Evolutionary conservation across 2,113 vertebrate species (phyloP).

Genomic region (Heterochromis multidens): DNA sequence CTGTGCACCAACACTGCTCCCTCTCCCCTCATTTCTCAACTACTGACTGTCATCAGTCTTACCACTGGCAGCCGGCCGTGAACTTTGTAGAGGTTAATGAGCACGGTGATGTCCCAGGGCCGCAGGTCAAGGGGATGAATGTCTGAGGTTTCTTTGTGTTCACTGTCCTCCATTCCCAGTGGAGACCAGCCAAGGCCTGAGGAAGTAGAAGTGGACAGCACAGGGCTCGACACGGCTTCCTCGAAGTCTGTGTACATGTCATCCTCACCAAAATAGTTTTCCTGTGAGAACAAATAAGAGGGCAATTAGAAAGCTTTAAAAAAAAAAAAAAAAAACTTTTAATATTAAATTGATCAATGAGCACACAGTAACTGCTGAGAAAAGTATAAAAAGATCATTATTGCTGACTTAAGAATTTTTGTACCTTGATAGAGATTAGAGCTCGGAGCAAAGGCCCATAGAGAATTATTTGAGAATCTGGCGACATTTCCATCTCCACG

Average conservation of each 20-base stretch:
- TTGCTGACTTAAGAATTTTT: neutral
- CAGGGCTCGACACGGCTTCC: conserved; percentile 88
- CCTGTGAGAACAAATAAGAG: conserved; percentile 69
- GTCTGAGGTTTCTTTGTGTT: conserved; percentile 74
- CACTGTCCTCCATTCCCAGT: conserved; percentile 83
- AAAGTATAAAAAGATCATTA: neutral
- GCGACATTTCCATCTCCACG: conserved; percentile 93
- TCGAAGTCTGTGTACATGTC: conserved; percentile 99
- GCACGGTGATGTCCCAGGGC: conserved; percentile 97
- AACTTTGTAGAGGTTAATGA: conserved; percentile 94
- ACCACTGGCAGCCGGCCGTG: conserved; percentile 93
- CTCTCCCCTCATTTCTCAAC: neutral
- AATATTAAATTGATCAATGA: accelerated
- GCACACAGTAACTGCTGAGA: too few relatives aligned
- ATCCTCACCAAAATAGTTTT: conserved; percentile 98
- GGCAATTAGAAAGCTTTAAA: neutral
- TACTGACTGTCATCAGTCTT: conserved; percentile 28
- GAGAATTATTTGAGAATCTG: conserved; percentile 91
- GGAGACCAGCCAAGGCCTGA: conserved; percentile 93
- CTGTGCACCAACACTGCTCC: neutral
- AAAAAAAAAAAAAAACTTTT: neutral
- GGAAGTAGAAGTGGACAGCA: conserved; percentile 87
- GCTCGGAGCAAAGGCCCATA: conserved; percentile 91
- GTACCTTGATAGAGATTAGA: conserved; percentile 92
- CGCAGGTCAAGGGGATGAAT: conserved; percentile 87